Evolutionary conservation across 1,140 invertebrate genomes (phyloP).

Genomic region (Aphidius ervi): DNA sequence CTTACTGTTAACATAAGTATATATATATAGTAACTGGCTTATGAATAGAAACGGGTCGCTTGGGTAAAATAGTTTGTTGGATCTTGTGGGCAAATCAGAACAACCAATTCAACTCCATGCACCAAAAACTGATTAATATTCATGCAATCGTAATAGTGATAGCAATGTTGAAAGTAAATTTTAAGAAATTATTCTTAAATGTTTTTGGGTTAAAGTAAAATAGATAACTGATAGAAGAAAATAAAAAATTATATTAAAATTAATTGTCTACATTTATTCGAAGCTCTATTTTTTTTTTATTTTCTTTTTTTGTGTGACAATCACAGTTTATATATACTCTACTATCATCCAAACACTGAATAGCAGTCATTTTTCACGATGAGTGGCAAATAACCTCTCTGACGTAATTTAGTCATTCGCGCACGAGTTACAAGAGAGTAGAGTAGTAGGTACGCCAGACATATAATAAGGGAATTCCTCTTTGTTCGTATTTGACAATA

Average conservation of each 20-base stretch:
- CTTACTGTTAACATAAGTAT: constrained; percentile 1
- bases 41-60: constrained; percentile 25
- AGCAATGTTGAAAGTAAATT: not conserved
- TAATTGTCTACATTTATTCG: too few species aligned
- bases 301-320: not conserved
- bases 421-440: constrained; percentile 9
- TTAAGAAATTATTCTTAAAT: too few species aligned
- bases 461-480: constrained; percentile 3
- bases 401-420: constrained; percentile 17
- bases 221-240: too few species aligned
- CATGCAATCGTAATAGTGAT: constrained; percentile 20
- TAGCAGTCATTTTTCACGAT: constrained; percentile 21
- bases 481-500: constrained; percentile 23
- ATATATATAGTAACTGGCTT: constrained; percentile 9
- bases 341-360: not conserved
- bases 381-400: constrained; percentile 21
- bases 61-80: constrained; percentile 17
- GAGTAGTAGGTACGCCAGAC: not conserved
- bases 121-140: constrained; percentile 22
- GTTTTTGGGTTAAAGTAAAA: too few species aligned
- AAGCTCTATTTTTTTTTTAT: not conserved
- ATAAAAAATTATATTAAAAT: not conserved
- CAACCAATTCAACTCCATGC: constrained; percentile 10
- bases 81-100: constrained; percentile 19
- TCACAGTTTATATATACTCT: not conserved